Evolutionary conservation across 2,113 vertebrate genomes (phyloP).

Genomic region (Agapornis roseicollis): DNA sequence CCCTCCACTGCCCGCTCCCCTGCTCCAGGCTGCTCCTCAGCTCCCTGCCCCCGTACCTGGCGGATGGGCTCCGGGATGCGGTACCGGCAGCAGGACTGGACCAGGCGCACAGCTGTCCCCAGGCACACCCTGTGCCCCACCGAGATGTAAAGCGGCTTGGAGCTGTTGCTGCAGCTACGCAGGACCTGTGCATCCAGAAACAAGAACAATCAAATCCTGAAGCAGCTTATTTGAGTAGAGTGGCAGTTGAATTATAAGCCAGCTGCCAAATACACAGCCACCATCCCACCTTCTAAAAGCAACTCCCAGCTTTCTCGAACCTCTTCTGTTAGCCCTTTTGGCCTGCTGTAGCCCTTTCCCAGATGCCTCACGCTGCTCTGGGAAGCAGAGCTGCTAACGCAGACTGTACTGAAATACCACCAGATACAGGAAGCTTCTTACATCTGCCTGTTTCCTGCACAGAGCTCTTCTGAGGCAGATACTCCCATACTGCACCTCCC

Average conservation of each 20-base stretch:
- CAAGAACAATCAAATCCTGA: background rate
- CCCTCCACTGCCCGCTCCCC: background rate
- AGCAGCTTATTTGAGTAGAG: background rate
- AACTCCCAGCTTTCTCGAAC: background rate
- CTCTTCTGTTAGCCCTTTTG: background rate
- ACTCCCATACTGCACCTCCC: background rate
- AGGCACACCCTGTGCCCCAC: constrained; percentile 89
- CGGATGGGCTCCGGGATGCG: constrained; percentile 91
- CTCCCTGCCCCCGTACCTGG: constrained; percentile 75
- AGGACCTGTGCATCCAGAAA: constrained; percentile 74
- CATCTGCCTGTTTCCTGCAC: background rate
- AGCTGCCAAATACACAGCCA: background rate
- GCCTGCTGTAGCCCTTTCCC: background rate
- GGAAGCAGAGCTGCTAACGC: background rate
- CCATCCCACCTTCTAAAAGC: background rate
- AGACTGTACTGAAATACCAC: background rate
- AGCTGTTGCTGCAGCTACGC: constrained; percentile 80
- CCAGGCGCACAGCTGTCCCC: constrained; percentile 82
- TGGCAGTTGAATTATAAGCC: background rate
- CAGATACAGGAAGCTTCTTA: background rate
- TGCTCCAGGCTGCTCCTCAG: background rate
- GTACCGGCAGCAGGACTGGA: constrained; percentile 84
- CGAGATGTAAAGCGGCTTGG: constrained; percentile 87
- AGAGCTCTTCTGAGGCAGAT: background rate
- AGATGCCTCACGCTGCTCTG: background rate